phyloP scores from a whole-genome alignment of 1,140 invertebrate genomes.

The Neodiprion virginianus region DNA sequence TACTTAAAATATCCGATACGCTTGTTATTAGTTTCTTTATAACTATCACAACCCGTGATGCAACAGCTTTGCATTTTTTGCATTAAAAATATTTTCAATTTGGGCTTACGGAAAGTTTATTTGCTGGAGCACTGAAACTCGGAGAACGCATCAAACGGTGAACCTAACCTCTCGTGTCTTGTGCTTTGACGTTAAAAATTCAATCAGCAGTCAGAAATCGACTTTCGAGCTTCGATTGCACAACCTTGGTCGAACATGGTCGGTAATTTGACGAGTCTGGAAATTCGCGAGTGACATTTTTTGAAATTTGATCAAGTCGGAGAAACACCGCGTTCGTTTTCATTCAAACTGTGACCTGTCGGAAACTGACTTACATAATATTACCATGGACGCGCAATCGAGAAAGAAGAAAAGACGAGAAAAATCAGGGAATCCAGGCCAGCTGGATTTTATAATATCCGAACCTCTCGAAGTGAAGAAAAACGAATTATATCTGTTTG shows the following conservation, averaged over 20 bases:
- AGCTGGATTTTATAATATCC: neutral
- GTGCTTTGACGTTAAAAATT: too few species aligned
- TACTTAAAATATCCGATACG: slow-evolving; percentile 30
- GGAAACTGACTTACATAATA: neutral
- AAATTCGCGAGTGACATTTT: too few species aligned
- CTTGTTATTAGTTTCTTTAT: slow-evolving; percentile 25
- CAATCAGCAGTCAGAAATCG: too few species aligned
- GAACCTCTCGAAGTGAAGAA: neutral
- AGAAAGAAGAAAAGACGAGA: neutral
- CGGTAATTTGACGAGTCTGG: too few species aligned
- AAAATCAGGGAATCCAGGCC: neutral
- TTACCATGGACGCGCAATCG: neutral
- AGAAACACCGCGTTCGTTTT: neutral
- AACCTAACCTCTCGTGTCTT: too few species aligned
- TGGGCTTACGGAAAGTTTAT: too few species aligned
- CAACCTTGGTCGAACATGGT: too few species aligned
- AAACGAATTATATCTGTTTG: slow-evolving; percentile 5
- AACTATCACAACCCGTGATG: slow-evolving; percentile 29
- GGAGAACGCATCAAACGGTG: too few species aligned
- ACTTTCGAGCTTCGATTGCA: too few species aligned
- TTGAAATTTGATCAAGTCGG: too few species aligned
- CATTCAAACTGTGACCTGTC: neutral
- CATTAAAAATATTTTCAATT: neutral
- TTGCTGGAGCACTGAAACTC: too few species aligned
- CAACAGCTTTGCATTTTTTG: slow-evolving; percentile 28